Base-by-base conservation (phyloP, 2,797 vertebrate species). In the Gymnothorax reevesii region DNA sequence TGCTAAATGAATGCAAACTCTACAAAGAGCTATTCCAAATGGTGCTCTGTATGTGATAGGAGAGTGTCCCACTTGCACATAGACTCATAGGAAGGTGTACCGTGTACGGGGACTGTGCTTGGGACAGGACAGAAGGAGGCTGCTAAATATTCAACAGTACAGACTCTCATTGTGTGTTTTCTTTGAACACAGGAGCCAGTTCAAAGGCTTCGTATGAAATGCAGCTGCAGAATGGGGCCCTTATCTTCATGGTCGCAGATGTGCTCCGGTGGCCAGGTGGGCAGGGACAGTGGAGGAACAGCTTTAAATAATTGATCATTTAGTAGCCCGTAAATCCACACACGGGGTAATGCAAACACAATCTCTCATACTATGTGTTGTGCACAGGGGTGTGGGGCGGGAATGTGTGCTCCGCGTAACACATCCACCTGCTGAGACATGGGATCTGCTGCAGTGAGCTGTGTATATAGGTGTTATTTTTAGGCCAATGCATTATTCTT, bases 281-380 rank as follows among this genome's bases (percentile, higher is more conserved):
- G 64, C 64, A 25, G 54, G 69, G 25, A 27, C 33, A 69, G 64
- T 15, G 15, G 49, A 15, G 22, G 49, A 71, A 22, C 64, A 20
- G 52, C 17, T 49, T 84, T 84, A 84, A 69, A 71, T 84, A 84
- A 84, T 84, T 84, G 83, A 69, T 84, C 73, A 73, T 71, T 71
- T 71, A 83, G 33, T 83, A 83, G 64, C 57, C 33, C 55, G 84
- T 57, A 84, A 69, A 84, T 84, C 84, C 49, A 71, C 64, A 57
- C 12, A 6, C 84, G 25, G 49, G 64, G 62, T 71, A 84, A 71
- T 22, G 83, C 42, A 66, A 49, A 60, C 33, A 62, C 49, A 84
- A 84, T 20, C 42, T 4, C 7, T 42, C 52, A 71, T 69, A 25
- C 59, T 69, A 54, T 73, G 25, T n/a, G 1, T 15, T 42, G 73